phyloP scores from a whole-genome alignment of 1,140 invertebrate genomes.

The Polypedilum pembai region DNA sequence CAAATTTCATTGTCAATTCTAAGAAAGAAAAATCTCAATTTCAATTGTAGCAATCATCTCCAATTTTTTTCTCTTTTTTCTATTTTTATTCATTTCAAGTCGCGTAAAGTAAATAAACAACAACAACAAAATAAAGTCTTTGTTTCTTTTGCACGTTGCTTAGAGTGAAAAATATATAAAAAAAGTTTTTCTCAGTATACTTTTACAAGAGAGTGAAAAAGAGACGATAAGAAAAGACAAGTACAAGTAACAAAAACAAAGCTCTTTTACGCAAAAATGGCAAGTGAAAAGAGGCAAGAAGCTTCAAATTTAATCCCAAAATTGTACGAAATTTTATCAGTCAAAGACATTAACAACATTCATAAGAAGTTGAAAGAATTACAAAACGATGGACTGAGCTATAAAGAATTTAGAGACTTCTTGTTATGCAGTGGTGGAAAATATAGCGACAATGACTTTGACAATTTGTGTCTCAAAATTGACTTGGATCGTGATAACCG shows the following conservation, averaged over 20 bases:
- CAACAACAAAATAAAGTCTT: too few species aligned
- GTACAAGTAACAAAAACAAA: background rate
- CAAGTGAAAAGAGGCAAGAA: background rate
- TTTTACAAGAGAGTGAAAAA: background rate
- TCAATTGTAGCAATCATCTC: too few species aligned
- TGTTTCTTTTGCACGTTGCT: too few species aligned
- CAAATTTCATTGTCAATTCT: too few species aligned
- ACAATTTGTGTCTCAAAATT: background rate
- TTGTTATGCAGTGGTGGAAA: background rate
- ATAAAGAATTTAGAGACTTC: background rate
- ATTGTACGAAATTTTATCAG: background rate
- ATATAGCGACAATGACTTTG: background rate
- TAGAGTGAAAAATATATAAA: too few species aligned
- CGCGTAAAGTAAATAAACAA: too few species aligned
- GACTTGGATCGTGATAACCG: background rate
- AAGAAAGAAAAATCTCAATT: too few species aligned
- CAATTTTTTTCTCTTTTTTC: too few species aligned
- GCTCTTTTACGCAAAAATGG: background rate
- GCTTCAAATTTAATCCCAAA: conserved; percentile 1
- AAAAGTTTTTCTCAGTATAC: background rate
- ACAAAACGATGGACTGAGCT: background rate
- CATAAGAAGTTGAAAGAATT: background rate
- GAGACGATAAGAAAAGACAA: background rate
- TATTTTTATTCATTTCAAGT: too few species aligned
- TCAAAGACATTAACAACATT: background rate